phyloP scores from a whole-genome alignment of 2,797 vertebrate genomes.

The Sphenodon punctatus region DNA sequence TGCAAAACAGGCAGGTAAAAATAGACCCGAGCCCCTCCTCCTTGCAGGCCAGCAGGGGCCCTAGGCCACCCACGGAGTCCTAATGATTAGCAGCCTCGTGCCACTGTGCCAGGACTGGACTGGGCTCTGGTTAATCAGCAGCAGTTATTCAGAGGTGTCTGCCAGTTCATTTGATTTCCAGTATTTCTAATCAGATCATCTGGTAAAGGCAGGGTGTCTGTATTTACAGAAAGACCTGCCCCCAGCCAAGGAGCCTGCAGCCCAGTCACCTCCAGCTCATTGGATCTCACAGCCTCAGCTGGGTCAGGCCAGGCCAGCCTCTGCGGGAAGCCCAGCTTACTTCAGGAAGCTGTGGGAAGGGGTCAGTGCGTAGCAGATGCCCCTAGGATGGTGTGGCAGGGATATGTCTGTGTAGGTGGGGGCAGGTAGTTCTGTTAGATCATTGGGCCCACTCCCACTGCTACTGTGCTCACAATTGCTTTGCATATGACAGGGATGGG shows the following conservation, averaged over 20 bases:
- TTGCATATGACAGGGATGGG: no score
- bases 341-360: neutral
- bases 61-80: slow-evolving; percentile 13
- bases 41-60: neutral
- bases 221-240: neutral
- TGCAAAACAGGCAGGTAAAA: slow-evolving; percentile 67
- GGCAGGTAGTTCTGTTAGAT: neutral
- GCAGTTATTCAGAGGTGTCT: no score
- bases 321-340: neutral
- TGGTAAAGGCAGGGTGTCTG: neutral
- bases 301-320: neutral
- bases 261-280: neutral
- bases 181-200: neutral
- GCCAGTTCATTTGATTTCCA: neutral
- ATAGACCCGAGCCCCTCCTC: slow-evolving; percentile 62
- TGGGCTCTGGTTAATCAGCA: no score
- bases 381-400: neutral
- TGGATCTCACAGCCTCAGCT: no score
- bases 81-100: neutral
- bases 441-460: neutral
- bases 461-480: neutral
- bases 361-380: neutral
- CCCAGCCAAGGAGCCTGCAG: neutral
- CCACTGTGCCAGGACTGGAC: no score
- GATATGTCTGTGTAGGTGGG: neutral